Evolutionary conservation across 2,113 vertebrate genomes (phyloP).

Genomic region (Pomatorhinus ruficollis): DNA sequence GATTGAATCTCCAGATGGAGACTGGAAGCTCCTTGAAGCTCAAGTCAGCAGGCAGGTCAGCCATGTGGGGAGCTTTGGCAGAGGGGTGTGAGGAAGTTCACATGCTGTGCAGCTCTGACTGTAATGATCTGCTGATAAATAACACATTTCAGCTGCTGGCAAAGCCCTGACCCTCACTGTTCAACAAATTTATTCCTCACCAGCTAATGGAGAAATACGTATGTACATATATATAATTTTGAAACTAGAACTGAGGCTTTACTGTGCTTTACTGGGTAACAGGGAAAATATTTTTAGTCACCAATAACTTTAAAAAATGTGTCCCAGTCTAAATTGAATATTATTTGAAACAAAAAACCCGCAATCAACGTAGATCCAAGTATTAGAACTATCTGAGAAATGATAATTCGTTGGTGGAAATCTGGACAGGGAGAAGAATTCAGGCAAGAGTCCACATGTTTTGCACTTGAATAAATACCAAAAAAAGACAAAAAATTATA

Average conservation of each 20-base stretch:
- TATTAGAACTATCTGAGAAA: conserved; percentile 53
- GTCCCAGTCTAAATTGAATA: background rate
- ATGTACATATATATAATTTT: background rate
- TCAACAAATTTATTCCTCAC: conserved; percentile 14
- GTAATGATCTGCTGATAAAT: conserved; percentile 50
- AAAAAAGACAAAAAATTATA: conserved; percentile 23
- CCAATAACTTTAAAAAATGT: background rate
- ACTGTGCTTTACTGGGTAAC: background rate
- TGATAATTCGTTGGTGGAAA: conserved; percentile 46
- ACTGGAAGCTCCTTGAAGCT: conserved; percentile 11
- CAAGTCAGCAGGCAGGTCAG: conserved; percentile 11
- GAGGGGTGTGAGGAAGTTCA: conserved; percentile 13
- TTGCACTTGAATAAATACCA: conserved; percentile 51
- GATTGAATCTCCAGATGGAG: conserved; percentile 14
- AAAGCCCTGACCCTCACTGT: background rate
- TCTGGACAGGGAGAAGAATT: conserved; percentile 6
- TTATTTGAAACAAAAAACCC: background rate
- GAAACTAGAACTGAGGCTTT: background rate
- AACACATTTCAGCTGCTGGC: conserved; percentile 26
- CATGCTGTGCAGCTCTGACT: conserved; percentile 28
- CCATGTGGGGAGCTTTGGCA: conserved; percentile 13
- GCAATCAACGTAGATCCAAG: background rate
- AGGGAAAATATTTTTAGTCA: conserved; percentile 21
- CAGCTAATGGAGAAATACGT: background rate
- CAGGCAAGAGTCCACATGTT: conserved; percentile 9